These are phyloP conservation scores for Marcusenius ussheri DNA, from an alignment of 2,113 vertebrate genomes.

Conservation along the genomic window DNA sequence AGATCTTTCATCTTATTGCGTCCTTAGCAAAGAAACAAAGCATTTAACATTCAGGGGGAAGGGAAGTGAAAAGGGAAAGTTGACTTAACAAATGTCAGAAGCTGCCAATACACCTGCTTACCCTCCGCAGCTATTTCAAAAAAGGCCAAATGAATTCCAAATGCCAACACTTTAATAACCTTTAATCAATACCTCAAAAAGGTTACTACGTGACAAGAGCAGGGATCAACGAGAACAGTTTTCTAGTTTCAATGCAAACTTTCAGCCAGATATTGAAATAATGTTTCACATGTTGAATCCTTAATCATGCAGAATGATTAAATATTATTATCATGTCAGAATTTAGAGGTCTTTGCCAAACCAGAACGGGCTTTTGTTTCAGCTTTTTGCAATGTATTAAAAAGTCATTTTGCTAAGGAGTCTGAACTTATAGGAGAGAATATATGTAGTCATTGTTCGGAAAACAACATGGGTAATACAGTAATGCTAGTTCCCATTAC, in stretches of 20 bases:
- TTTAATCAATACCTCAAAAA: conserved; percentile 10
- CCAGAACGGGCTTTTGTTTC: not conserved
- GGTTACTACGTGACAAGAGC: not conserved
- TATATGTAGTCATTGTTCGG: not conserved
- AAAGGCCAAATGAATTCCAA: conserved; percentile 8
- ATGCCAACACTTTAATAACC: conserved; percentile 19
- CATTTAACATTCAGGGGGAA: conserved; percentile 18
- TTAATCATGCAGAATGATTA: not conserved
- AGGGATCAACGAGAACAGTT: not conserved
- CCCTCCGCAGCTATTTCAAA: not conserved
- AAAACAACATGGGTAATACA: not conserved
- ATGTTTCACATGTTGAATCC: not conserved
- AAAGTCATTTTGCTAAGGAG: not conserved
- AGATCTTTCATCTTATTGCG: not conserved
- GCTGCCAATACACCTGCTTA: conserved; percentile 23
- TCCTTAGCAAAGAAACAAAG: not conserved
- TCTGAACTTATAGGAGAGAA: not conserved
- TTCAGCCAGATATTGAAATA: not conserved
- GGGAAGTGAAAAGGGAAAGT: conserved; percentile 13
- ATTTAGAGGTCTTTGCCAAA: not conserved
- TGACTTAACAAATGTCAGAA: conserved; percentile 26
- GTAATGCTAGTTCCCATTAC: not conserved
- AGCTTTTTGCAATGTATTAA: not conserved
- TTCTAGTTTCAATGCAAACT: not conserved
- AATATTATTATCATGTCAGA: not conserved